These are phyloP conservation scores for Crambe crambe DNA, from an alignment of 37 sponge, comb jelly and placozoan species.

Conservation along the genomic window DNA sequence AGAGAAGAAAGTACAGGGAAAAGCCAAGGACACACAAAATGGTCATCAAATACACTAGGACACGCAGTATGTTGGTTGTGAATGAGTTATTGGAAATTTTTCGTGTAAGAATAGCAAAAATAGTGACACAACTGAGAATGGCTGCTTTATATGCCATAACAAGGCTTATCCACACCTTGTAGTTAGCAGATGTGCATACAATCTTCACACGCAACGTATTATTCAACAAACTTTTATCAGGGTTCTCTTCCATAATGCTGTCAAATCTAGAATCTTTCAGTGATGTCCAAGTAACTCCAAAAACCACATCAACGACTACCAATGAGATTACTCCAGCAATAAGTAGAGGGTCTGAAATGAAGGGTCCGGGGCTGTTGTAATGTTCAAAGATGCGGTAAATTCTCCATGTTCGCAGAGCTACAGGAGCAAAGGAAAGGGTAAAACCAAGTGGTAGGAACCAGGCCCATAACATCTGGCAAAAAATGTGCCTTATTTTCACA, in stretches of 20 bases:
- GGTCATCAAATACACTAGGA: not conserved
- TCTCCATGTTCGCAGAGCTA: conserved; percentile 21
- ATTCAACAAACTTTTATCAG: too few relatives aligned
- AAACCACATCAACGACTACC: not conserved
- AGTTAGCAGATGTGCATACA: not conserved
- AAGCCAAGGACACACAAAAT: not conserved
- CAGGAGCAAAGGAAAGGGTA: not conserved
- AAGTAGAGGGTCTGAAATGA: conserved; percentile 14
- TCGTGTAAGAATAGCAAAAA: conserved; percentile 7
- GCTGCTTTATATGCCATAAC: not conserved
- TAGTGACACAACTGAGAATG: not conserved
- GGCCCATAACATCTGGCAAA: conserved; percentile 18
- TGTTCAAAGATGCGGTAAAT: conserved; percentile 23
- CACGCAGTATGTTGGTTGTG: not conserved
- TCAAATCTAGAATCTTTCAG: not conserved
- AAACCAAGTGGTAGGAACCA: conserved; percentile 23
- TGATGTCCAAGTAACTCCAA: conserved; percentile 11
- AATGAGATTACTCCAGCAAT: not conserved
- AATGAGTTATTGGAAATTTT: not conserved
- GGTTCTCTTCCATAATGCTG: too few relatives aligned
- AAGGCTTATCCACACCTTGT: not conserved
- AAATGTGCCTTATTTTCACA: not conserved
- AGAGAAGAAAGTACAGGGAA: not conserved
- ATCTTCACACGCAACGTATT: not conserved
- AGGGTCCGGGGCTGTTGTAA: conserved; percentile 17